These are phyloP conservation scores for Lithophane semibrunnea DNA, from an alignment of 2,888 invertebrate species.

Conservation along the genomic window DNA sequence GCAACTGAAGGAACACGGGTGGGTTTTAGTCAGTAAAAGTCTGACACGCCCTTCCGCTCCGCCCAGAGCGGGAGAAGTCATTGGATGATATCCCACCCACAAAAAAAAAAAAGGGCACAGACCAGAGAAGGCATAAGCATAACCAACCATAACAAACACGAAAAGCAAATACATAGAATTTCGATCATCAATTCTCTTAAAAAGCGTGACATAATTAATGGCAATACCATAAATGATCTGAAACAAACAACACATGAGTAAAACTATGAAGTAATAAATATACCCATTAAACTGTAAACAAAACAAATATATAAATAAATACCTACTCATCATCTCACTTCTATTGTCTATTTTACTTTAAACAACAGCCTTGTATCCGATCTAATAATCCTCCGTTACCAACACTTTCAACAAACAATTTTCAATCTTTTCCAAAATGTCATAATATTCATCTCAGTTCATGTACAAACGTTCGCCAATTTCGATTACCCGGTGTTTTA, in stretches of 20 bases:
- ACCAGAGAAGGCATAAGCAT: neutral
- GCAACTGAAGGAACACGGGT: too few species aligned
- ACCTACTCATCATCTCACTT: neutral
- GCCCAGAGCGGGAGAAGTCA: too few species aligned
- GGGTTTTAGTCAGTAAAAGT: too few species aligned
- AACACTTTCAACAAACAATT: neutral
- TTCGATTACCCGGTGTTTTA: neutral
- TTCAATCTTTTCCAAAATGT: neutral
- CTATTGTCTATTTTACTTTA: too few species aligned
- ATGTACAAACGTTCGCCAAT: neutral
- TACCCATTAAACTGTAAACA: neutral
- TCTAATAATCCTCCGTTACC: neutral
- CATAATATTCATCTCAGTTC: neutral
- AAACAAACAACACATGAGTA: slow-evolving; percentile 4
- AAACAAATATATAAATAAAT: slow-evolving; percentile 1
- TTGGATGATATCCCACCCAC: too few species aligned
- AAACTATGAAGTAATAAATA: slow-evolving; percentile 1
- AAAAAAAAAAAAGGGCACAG: too few species aligned
- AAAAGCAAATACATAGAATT: neutral
- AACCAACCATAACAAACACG: too few species aligned
- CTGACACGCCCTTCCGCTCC: too few species aligned
- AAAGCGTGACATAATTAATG: neutral
- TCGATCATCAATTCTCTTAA: neutral
- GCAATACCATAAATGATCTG: neutral
- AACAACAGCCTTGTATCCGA: neutral